Evolutionary conservation across 1,140 invertebrate species (phyloP).

Genomic region (Pogonomyrmex californicus): DNA sequence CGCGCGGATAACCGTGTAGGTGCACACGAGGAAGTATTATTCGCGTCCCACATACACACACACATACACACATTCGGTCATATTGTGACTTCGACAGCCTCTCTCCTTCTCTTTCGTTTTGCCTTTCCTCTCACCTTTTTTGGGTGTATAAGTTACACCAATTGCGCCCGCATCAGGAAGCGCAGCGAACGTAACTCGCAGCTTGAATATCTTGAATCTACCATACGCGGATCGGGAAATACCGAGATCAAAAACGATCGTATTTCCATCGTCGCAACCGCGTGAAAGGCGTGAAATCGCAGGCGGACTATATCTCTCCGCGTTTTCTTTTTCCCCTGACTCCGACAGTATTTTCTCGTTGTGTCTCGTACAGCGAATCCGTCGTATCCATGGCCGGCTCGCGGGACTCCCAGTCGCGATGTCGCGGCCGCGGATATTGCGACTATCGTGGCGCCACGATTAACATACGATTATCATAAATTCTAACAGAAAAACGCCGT

Average conservation of each 20-base stretch:
- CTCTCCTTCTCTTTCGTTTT: not conserved
- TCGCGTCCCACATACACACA: constrained; percentile 65
- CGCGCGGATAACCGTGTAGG: constrained; percentile 20
- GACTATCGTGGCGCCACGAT: constrained; percentile 24
- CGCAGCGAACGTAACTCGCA: not conserved
- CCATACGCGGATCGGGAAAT: not conserved
- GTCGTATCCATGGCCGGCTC: not conserved
- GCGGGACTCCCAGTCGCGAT: not conserved
- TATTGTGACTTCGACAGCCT: constrained; percentile 27
- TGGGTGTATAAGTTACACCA: constrained; percentile 18
- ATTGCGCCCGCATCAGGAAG: constrained; percentile 14
- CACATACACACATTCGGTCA: constrained; percentile 44
- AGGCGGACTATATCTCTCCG: not conserved
- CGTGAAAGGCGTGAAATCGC: constrained; percentile 2
- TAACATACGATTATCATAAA: constrained; percentile 57
- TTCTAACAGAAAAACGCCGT: constrained; percentile 44
- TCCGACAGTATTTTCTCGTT: not conserved
- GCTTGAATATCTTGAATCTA: not conserved
- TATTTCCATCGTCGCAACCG: constrained; percentile 31
- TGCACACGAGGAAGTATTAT: constrained; percentile 54
- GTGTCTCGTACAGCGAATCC: not conserved
- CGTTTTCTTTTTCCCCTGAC: not conserved
- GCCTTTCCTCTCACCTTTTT: too few relatives aligned
- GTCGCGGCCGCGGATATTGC: constrained; percentile 27
- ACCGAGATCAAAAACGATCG: not conserved